Evolutionary conservation across 1,140 invertebrate genomes (phyloP).

Genomic region (Druon quercuslanigerum): DNA sequence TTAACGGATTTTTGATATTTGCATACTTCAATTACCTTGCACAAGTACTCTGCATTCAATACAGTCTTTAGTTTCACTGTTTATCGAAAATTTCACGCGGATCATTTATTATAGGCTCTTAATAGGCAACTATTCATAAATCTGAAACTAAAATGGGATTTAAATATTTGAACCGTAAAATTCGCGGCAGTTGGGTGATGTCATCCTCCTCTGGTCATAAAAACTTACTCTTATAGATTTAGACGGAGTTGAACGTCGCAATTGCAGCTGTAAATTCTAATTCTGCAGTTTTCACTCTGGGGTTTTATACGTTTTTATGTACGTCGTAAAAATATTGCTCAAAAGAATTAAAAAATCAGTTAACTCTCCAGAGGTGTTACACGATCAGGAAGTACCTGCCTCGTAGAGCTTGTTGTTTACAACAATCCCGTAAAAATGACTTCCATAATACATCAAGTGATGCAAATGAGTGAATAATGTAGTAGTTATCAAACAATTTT

Average conservation of each 20-base stretch:
- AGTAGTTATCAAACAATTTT: background rate
- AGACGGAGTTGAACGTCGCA: background rate
- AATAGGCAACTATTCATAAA: background rate
- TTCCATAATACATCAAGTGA: background rate
- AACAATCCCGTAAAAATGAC: background rate
- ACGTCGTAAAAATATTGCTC: slow-evolving; percentile 12
- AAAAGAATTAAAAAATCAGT: slow-evolving; percentile 30
- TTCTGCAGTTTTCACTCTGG: background rate
- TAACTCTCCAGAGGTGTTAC: slow-evolving; percentile 2
- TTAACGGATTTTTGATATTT: background rate
- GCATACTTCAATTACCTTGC: background rate
- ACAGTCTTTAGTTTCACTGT: background rate
- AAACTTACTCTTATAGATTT: slow-evolving; percentile 20
- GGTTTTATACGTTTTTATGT: slow-evolving; percentile 19
- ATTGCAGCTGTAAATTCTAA: slow-evolving; percentile 15
- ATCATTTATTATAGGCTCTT: background rate
- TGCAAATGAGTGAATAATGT: background rate
- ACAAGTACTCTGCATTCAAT: background rate
- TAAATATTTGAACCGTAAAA: slow-evolving; percentile 8
- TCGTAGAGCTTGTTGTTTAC: background rate
- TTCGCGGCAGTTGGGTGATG: background rate
- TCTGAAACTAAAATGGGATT: background rate
- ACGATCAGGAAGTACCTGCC: slow-evolving; percentile 7
- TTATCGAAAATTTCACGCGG: background rate
- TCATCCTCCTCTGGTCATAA: background rate